These are phyloP conservation scores for Laspeyria flexula DNA, from an alignment of 2,888 invertebrate genomes.

Conservation along the genomic window DNA sequence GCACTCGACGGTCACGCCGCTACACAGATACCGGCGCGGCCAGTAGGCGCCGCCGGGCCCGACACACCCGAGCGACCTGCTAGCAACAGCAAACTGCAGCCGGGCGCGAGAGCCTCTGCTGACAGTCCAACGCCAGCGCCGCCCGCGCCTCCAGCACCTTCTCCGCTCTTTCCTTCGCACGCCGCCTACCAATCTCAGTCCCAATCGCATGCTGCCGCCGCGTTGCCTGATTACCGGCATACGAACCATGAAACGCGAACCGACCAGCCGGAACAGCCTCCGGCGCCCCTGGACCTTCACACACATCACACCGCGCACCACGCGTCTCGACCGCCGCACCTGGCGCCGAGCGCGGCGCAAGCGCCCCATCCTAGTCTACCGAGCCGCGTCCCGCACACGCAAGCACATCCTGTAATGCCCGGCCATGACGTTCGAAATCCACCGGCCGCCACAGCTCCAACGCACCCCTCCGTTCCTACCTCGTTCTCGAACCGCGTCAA, in stretches of 20 bases:
- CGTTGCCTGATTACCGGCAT: slow-evolving; percentile 80
- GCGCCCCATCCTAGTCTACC: slow-evolving; percentile 65
- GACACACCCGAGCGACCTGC: slow-evolving; percentile 79
- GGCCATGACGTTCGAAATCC: slow-evolving; percentile 69
- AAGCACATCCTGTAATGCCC: slow-evolving; percentile 68
- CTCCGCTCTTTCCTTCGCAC: slow-evolving; percentile 77
- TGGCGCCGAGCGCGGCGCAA: slow-evolving; percentile 42
- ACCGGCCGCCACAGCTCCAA: slow-evolving; percentile 50
- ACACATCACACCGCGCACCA: slow-evolving; percentile 71
- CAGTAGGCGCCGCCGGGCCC: slow-evolving; percentile 75
- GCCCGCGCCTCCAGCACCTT: slow-evolving; percentile 76
- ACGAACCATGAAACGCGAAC: slow-evolving; percentile 86
- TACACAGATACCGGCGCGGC: slow-evolving; percentile 76
- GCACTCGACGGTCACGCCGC: slow-evolving; percentile 77
- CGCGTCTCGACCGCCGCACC: slow-evolving; percentile 55
- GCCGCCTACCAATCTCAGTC: slow-evolving; percentile 72
- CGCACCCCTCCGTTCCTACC: slow-evolving; percentile 73
- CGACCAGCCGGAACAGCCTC: slow-evolving; percentile 63
- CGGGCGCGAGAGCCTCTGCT: slow-evolving; percentile 79
- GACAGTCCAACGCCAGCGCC: slow-evolving; percentile 81
- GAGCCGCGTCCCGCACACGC: slow-evolving; percentile 64
- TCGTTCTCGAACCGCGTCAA: slow-evolving; percentile 70
- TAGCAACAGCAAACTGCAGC: slow-evolving; percentile 76
- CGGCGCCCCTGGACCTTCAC: slow-evolving; percentile 74
- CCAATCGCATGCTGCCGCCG: slow-evolving; percentile 78